These are phyloP conservation scores for Hirtodrosophila trivittata DNA, from an alignment of 2,888 invertebrate species.

Conservation along the genomic window DNA sequence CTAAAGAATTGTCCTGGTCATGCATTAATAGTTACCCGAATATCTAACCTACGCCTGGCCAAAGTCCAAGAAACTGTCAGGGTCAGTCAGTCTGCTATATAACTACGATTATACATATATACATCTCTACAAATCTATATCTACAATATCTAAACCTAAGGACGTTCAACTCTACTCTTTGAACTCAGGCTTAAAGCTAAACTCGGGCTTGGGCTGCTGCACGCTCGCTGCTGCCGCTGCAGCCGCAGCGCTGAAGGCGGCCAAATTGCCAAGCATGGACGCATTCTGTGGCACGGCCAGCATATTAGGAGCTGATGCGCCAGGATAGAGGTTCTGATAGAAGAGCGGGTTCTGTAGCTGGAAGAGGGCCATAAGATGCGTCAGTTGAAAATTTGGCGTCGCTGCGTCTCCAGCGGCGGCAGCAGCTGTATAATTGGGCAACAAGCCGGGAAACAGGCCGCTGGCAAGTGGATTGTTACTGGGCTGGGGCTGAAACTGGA, in stretches of 20 bases:
- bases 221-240: slow-evolving; percentile 70
- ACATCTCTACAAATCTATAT: slow-evolving; percentile 6
- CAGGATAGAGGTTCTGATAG: slow-evolving; percentile 83
- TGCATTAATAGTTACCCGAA: slow-evolving; percentile 15
- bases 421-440: slow-evolving; percentile 63
- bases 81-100: slow-evolving; percentile 52
- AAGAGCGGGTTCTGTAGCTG: slow-evolving; percentile 82
- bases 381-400: slow-evolving; percentile 80
- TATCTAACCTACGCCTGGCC: slow-evolving; percentile 32
- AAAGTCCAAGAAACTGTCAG: slow-evolving; percentile 39
- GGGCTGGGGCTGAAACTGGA: slow-evolving; percentile 8
- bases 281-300: slow-evolving; percentile 58
- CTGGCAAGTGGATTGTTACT: slow-evolving; percentile 19
- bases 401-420: slow-evolving; percentile 65
- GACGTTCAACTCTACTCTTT: slow-evolving; percentile 61
- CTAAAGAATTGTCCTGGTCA: slow-evolving; percentile 23
- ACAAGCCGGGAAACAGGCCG: slow-evolving; percentile 65
- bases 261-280: slow-evolving; percentile 68
- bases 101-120: slow-evolving; percentile 26
- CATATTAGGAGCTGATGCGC: slow-evolving; percentile 60
- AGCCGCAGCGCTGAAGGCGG: slow-evolving; percentile 70
- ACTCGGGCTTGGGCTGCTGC: slow-evolving; percentile 68
- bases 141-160: background rate
- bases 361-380: slow-evolving; percentile 82
- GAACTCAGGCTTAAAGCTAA: slow-evolving; percentile 69